Evolutionary conservation across 2,888 invertebrate species (phyloP).

Genomic region (Eristalinus aeneus): DNA sequence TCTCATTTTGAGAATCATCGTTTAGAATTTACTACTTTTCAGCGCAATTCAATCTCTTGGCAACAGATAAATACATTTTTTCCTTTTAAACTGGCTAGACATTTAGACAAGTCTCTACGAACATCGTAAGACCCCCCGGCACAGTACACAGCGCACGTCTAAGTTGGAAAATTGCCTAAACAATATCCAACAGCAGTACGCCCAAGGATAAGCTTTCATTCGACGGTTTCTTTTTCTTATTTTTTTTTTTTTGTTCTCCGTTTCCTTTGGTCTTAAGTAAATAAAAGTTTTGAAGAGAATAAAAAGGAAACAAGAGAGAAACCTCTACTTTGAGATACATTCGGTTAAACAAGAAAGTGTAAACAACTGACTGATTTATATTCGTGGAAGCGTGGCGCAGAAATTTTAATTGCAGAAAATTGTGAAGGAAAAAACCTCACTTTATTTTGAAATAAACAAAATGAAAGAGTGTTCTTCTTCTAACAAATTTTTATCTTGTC

Average conservation of each 20-base stretch:
- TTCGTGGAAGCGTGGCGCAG: conserved; percentile 68
- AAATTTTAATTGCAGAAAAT: conserved; percentile 68
- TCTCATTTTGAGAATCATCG: neutral
- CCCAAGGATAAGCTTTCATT: neutral
- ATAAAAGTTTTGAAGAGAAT: neutral
- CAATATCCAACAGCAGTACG: neutral
- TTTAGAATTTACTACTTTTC: neutral
- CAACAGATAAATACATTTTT: neutral
- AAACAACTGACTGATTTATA: conserved; percentile 61
- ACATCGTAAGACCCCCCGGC: neutral
- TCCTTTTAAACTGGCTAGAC: neutral
- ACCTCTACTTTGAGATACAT: conserved; percentile 47
- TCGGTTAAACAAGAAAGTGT: conserved; percentile 55
- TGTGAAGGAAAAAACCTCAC: conserved; percentile 53
- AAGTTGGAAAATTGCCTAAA: neutral
- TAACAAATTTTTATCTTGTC: conserved; percentile 26
- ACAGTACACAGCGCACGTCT: neutral
- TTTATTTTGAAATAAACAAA: conserved; percentile 57
- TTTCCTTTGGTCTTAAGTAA: neutral
- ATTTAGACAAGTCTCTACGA: neutral
- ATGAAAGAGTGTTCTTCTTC: conserved; percentile 5
- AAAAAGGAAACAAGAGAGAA: neutral
- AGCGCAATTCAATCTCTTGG: neutral
- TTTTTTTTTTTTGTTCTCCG: neutral
- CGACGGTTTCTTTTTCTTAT: neutral